Percentiles rank a stretch among this genome's conserved stretches.
phyloP scores from a whole-genome alignment of 2,888 invertebrate species.

The Alviniconcha strummeri region DNA sequence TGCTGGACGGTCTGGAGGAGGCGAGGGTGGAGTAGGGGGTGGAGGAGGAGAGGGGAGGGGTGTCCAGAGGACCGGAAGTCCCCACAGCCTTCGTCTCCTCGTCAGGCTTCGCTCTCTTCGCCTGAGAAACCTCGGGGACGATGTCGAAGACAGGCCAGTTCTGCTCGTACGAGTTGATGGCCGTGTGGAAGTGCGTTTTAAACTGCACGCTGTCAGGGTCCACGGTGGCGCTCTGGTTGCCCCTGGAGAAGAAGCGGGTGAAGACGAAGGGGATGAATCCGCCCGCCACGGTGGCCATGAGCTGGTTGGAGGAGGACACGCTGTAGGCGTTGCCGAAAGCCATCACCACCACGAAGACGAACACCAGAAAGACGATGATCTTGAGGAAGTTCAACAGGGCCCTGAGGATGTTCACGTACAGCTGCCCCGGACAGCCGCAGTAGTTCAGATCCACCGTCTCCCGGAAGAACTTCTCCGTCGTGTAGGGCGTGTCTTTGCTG shows the following conservation, averaged over 20 bases:
- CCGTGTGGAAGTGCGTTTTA: constrained; percentile 41
- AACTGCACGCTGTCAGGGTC: constrained; percentile 58
- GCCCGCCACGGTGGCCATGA: constrained; percentile 39
- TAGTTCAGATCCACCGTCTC: constrained; percentile 36
- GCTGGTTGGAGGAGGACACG: constrained; percentile 38
- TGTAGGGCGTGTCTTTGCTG: constrained; percentile 35
- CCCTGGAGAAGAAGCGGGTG: constrained; percentile 37
- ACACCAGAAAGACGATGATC: constrained; percentile 38
- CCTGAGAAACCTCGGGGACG: constrained; percentile 3
- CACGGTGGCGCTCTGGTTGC: constrained; percentile 45
- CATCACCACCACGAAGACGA: constrained; percentile 40
- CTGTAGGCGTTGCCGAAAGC: constrained; percentile 40
- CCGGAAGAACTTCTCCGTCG: constrained; percentile 35
- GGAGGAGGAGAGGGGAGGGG: constrained; percentile 14
- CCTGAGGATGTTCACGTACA: constrained; percentile 38
- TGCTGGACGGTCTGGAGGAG: not conserved
- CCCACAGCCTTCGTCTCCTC: not conserved
- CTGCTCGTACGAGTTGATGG: constrained; percentile 38
- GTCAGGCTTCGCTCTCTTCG: not conserved
- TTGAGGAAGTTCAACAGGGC: constrained; percentile 33
- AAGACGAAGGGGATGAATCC: constrained; percentile 39
- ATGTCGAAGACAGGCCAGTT: constrained; percentile 42
- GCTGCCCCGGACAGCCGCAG: constrained; percentile 37
- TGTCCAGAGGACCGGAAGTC: not conserved
- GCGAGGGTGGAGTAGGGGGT: constrained; percentile 3